Evolutionary conservation across 2,113 vertebrate species (phyloP), one percentile per base, ranked within the genome.

Genomic region (Melanostigma gelatinosum): DNA sequence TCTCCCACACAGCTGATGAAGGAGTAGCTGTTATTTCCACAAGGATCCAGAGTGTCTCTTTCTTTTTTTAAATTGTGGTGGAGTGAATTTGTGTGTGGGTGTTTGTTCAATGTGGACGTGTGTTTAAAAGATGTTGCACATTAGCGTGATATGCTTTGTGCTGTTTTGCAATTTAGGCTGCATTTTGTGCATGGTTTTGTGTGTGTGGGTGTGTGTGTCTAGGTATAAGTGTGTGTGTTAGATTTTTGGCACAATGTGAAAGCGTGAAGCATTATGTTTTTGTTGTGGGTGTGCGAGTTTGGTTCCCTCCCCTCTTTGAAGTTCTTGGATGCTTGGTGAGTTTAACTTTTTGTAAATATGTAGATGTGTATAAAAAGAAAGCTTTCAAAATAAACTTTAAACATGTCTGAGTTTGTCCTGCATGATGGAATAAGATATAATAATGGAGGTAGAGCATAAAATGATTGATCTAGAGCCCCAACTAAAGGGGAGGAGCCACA

Each of bases 281-380:
- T 90, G 83, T 90, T 83, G 73, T 89, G 85, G 20, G 72, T 74
- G 89, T 79, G 79, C 0, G 55, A 76, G 85, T 89, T 87, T 73
- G 84, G 61, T 69, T 90, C 48, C 48, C 12, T 12, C 55, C 54
- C 79, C 80, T 40, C 44, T 50, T 79, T 54, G 32, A 79, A 77
- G 54, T 80, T 86, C 70, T 83, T 63, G 80, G 69, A 90, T 83
- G 90, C 82, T 76, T 90, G 88, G 77, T 80, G 82, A 86, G 68
- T 82, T 81, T 8, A 73, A 84, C 1, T 57, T 83, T 88, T 88
- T 95, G 94, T 95, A 95, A 94, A 94, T 95, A 95, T 95, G 94
- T 95, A 94, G 92, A 95, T 94, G 93, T 95, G 92, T 94, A 95
- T 92, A 93, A 93, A 94, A 92, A 70, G 15, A 92, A 91, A 87